phyloP scores from a whole-genome alignment of 2,797 vertebrate genomes.

The Hoplostethus mediterraneus region DNA sequence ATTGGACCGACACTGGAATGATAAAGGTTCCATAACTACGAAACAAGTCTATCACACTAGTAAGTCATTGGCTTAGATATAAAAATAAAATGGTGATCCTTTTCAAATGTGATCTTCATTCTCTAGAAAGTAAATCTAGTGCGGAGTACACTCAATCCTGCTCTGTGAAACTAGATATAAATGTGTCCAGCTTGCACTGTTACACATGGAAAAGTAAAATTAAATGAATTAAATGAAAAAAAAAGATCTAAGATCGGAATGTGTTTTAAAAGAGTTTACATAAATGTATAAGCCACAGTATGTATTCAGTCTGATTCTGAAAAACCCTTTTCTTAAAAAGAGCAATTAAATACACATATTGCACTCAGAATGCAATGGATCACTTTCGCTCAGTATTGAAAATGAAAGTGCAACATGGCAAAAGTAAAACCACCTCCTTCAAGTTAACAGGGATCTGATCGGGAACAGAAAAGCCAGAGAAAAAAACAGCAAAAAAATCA shows the following conservation, averaged over 20 bases:
- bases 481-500: background rate
- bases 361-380: constrained; percentile 18
- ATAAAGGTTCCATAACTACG: constrained; percentile 38
- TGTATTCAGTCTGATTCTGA: constrained; percentile 6
- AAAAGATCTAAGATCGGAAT: constrained; percentile 18
- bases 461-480: background rate
- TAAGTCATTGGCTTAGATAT: background rate
- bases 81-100: constrained; percentile 21
- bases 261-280: constrained; percentile 20
- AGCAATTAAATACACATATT: background rate
- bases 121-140: background rate
- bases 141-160: background rate
- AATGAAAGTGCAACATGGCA: constrained; percentile 40
- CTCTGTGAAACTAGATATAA: background rate
- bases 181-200: background rate
- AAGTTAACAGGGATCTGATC: constrained; percentile 4
- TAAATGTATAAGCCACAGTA: constrained; percentile 9
- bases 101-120: constrained; percentile 7
- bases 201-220: constrained; percentile 21
- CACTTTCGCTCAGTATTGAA: constrained; percentile 5
- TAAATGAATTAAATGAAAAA: constrained; percentile 5
- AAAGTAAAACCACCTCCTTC: constrained; percentile 15
- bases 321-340: constrained; percentile 13
- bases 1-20: constrained; percentile 55
- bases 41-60: constrained; percentile 1